These are phyloP conservation scores for Thyatira batis DNA, from an alignment of 2,888 invertebrate genomes.

Conservation along the genomic window DNA sequence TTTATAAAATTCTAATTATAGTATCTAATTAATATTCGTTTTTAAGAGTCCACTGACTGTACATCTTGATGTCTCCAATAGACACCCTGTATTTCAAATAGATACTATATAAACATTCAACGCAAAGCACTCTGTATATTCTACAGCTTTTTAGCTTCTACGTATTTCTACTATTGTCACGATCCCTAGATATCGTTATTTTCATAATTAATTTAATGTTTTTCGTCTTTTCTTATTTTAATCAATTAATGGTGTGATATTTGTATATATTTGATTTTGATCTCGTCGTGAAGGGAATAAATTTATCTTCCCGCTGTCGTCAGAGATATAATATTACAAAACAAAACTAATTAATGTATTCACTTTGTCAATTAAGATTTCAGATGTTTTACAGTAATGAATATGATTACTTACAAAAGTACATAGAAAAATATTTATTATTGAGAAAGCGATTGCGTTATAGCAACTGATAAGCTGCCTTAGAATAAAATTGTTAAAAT, in stretches of 20 bases:
- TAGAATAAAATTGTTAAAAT: conserved; percentile 10
- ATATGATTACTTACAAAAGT: background rate
- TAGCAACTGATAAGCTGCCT: background rate
- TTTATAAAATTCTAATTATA: conserved; percentile 5
- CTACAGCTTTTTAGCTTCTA: conserved; percentile 73
- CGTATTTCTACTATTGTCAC: conserved; percentile 79
- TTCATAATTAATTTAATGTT: conserved; percentile 38
- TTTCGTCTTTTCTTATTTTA: conserved; percentile 20
- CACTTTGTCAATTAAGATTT: background rate
- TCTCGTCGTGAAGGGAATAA: background rate
- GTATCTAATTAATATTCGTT: background rate
- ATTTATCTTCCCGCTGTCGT: background rate
- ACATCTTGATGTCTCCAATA: conserved; percentile 56
- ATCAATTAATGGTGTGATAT: background rate
- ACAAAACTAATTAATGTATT: background rate
- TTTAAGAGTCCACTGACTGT: conserved; percentile 24
- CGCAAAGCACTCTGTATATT: conserved; percentile 69
- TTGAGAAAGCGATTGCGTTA: background rate
- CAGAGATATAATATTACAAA: background rate
- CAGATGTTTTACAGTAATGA: background rate
- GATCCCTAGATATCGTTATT: conserved; percentile 63
- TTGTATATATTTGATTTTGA: background rate
- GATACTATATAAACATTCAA: conserved; percentile 33
- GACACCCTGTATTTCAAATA: conserved; percentile 66
- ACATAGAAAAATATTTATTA: background rate